Evolutionary conservation across 2,113 vertebrate species (phyloP).

Genomic region (Phalacrocorax brasilianus): DNA sequence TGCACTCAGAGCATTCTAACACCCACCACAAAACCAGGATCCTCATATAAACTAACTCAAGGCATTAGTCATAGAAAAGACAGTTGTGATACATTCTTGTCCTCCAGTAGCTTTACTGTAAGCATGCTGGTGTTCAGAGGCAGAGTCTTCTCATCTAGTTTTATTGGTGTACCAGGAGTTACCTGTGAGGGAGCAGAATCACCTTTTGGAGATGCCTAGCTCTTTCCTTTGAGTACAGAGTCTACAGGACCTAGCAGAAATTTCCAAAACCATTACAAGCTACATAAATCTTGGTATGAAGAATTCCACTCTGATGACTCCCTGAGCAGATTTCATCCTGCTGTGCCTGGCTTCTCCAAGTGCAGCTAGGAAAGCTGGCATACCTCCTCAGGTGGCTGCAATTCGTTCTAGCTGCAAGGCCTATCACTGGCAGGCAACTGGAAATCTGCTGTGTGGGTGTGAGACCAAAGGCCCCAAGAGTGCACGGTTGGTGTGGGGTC

Average conservation of each 20-base stretch:
- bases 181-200: background rate
- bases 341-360: background rate
- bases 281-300: background rate
- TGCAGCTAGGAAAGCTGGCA: background rate
- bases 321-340: accelerated
- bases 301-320: background rate
- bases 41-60: background rate
- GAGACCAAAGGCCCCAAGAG: background rate
- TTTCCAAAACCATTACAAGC: background rate
- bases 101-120: background rate
- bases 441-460: background rate
- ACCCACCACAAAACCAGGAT: background rate
- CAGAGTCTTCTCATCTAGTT: background rate
- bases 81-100: background rate
- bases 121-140: background rate
- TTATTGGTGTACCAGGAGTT: background rate
- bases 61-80: background rate
- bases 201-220: background rate
- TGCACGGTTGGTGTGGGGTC: accelerated
- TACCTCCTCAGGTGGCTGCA: accelerated
- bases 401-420: background rate
- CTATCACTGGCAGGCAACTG: background rate
- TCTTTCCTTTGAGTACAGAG: background rate
- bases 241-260: background rate
- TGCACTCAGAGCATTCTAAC: background rate